A percentile compares a stretch with the other conserved stretches of the same genome.
Conservation (phyloP, 1,140 invertebrate genomes). For the Drosophila malerkotliana region DNA sequence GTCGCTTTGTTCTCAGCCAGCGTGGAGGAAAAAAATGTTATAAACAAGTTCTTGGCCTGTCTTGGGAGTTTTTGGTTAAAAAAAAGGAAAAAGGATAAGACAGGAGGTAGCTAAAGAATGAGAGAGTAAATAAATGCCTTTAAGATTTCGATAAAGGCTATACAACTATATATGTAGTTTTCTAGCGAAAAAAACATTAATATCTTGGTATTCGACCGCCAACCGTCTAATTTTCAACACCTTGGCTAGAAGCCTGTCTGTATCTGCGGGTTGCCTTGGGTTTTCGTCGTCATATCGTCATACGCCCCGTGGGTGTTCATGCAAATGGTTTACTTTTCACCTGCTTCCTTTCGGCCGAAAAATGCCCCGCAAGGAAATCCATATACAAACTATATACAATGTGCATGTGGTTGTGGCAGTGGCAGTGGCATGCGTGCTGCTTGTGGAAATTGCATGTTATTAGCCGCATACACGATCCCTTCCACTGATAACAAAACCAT, state of each 20-base stretch:
- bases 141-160: background rate
- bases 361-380: slow-evolving; percentile 40
- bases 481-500: slow-evolving; percentile 76
- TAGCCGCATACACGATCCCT: slow-evolving; percentile 78
- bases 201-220: slow-evolving; percentile 20
- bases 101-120: slow-evolving; percentile 3
- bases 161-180: no score
- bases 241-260: slow-evolving; percentile 40
- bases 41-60: slow-evolving; percentile 24
- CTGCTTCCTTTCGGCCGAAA: slow-evolving; percentile 67
- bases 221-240: slow-evolving; percentile 80
- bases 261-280: slow-evolving; percentile 40
- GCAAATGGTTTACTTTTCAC: slow-evolving; percentile 79
- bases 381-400: slow-evolving; percentile 2
- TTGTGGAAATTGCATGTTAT: slow-evolving; percentile 78
- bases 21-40: background rate
- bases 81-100: background rate
- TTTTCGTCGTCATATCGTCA: slow-evolving; percentile 47
- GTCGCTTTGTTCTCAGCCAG: slow-evolving; percentile 26
- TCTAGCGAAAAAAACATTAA: no score
- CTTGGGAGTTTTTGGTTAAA: slow-evolving; percentile 4
- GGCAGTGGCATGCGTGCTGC: slow-evolving; percentile 44
- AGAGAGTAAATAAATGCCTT: background rate
- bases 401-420: slow-evolving; percentile 9
- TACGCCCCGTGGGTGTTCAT: slow-evolving; percentile 69